Percentiles rank a stretch among this genome's conserved stretches.
phyloP scores from a whole-genome alignment of 2,797 vertebrate species.

The Pipistrellus nathusii region DNA sequence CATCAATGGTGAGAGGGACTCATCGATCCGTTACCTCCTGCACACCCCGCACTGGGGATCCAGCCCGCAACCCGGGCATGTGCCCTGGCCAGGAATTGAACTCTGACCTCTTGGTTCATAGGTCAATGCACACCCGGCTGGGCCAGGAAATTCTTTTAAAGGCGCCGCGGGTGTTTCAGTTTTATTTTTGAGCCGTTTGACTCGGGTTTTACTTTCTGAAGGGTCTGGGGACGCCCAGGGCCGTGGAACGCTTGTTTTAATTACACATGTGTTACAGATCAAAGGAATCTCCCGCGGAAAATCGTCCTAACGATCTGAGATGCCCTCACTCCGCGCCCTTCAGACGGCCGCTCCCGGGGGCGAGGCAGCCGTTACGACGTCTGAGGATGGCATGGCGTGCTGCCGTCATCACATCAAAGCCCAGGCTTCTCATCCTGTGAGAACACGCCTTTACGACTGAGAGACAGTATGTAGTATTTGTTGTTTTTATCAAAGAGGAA shows the following conservation, averaged over 20 bases:
- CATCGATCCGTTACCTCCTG: no score
- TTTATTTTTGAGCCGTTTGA: slow-evolving; percentile 54
- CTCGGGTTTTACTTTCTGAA: slow-evolving; percentile 55
- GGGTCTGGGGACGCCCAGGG: slow-evolving; percentile 33
- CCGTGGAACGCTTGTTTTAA: slow-evolving; percentile 60
- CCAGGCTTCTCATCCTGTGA: neutral
- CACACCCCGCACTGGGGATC: no score
- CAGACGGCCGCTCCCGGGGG: neutral
- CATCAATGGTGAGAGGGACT: no score
- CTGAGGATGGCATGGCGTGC: neutral
- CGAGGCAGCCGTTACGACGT: accelerated
- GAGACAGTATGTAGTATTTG: neutral
- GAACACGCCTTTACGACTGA: slow-evolving; percentile 40
- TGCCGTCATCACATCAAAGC: neutral
- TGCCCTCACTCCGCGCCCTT: neutral
- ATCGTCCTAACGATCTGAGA: slow-evolving; percentile 10
- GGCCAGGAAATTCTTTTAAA: neutral
- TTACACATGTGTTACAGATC: slow-evolving; percentile 67
- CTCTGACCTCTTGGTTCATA: no score
- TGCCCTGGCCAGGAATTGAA: no score
- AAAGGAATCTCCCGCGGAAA: slow-evolving; percentile 60
- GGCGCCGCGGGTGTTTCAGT: neutral
- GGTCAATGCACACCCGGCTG: no score
- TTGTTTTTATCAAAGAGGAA: slow-evolving; percentile 58
- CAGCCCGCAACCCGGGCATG: no score